Evolutionary conservation across 2,888 invertebrate genomes (phyloP).

Genomic region (Mystacides longicornis): DNA sequence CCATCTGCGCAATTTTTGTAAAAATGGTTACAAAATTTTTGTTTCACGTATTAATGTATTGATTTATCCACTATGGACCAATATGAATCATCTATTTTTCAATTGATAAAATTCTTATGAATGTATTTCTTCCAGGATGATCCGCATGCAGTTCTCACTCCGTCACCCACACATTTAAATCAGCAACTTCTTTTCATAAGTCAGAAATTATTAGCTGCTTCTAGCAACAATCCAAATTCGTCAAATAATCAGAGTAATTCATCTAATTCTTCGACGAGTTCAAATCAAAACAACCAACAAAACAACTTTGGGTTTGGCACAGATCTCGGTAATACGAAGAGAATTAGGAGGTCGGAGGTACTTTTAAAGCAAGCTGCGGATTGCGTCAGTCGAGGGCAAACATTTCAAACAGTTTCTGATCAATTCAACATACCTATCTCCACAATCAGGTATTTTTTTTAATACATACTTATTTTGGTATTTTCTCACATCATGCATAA

Average conservation of each 20-base stretch:
- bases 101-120: too few species aligned
- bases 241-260: slow-evolving; percentile 31
- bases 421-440: slow-evolving; percentile 84
- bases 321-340: slow-evolving; percentile 34
- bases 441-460: slow-evolving; percentile 67
- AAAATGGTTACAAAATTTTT: too few species aligned
- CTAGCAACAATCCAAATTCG: slow-evolving; percentile 40
- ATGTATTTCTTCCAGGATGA: slow-evolving; percentile 18
- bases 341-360: slow-evolving; percentile 68
- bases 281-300: slow-evolving; percentile 30
- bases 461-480: too few species aligned
- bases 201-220: slow-evolving; percentile 29
- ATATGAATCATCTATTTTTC: too few species aligned
- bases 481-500: too few species aligned
- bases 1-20: too few species aligned
- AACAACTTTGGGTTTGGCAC: slow-evolving; percentile 18
- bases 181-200: slow-evolving; percentile 25
- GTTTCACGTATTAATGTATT: too few species aligned
- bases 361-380: slow-evolving; percentile 74
- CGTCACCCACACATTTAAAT: slow-evolving; percentile 20
- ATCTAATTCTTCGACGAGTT: slow-evolving; percentile 33
- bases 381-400: slow-evolving; percentile 78
- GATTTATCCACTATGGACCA: too few species aligned
- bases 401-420: slow-evolving; percentile 80
- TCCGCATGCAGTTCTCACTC: slow-evolving; percentile 18